Conservation (phyloP, 2,113 vertebrate genomes). For the Atherinomorus stipes region DNA sequence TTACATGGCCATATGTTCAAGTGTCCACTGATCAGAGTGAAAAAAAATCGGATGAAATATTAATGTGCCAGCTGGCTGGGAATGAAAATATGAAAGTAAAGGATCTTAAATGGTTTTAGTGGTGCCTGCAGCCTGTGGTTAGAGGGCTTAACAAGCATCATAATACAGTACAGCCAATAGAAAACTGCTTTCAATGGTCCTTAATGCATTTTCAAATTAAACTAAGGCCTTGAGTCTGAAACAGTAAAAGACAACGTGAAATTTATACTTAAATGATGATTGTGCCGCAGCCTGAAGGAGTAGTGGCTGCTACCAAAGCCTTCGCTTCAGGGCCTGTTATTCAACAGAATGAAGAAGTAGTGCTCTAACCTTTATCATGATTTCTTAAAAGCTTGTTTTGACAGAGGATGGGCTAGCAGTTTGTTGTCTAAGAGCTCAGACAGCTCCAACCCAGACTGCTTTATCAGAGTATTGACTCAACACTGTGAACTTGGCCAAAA, state of each 20-base stretch:
- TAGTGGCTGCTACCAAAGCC: conserved; percentile 11
- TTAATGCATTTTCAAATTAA: conserved; percentile 34
- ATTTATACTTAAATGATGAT: not conserved
- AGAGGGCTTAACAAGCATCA: conserved; percentile 31
- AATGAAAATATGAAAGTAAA: conserved; percentile 32
- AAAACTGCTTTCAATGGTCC: conserved; percentile 33
- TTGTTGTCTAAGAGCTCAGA: conserved; percentile 5
- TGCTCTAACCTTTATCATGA: not conserved
- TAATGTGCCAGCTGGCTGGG: conserved; percentile 39
- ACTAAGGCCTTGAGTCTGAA: conserved; percentile 1
- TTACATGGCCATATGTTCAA: conserved; percentile 31
- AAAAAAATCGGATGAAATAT: conserved; percentile 43
- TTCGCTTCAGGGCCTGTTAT: not conserved
- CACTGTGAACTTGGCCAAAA: not conserved
- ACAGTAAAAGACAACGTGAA: conserved; percentile 19
- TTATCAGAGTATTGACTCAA: not conserved
- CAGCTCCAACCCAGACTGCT: not conserved
- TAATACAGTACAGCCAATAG: conserved; percentile 21
- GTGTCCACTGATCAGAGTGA: conserved; percentile 30
- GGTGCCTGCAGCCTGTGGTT: conserved; percentile 5
- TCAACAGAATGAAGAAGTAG: not conserved
- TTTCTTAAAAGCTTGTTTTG: not conserved
- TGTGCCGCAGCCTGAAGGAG: not conserved
- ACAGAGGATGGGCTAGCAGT: not conserved
- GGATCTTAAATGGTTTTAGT: conserved; percentile 36